Evolutionary conservation across 53 echinoderm and acorn worm genomes (phyloP).

Genomic region (Paracentrotus lividus): DNA sequence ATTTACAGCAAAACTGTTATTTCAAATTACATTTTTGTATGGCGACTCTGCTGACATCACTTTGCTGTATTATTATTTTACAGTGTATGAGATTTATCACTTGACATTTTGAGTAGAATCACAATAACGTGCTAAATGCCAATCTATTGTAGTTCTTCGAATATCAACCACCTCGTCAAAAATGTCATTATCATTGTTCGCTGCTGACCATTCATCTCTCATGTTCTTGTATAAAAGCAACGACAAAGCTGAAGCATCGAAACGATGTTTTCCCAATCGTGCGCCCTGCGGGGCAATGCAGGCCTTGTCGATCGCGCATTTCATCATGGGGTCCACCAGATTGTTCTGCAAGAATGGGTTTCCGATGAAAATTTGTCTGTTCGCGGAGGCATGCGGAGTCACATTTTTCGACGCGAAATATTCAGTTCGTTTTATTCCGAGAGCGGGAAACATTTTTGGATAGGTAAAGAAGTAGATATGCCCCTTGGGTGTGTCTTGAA

Average conservation of each 20-base stretch:
- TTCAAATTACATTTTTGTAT: too few species aligned
- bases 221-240: slow-evolving; percentile 78
- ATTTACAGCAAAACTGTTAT: too few species aligned
- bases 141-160: slow-evolving; percentile 20
- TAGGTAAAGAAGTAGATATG: slow-evolving; percentile 79
- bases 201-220: slow-evolving; percentile 75
- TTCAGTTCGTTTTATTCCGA: slow-evolving; percentile 73
- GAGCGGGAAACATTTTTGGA: slow-evolving; percentile 70
- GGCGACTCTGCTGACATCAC: too few species aligned
- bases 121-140: slow-evolving; percentile 29
- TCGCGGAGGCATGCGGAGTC: slow-evolving; percentile 72
- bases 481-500: slow-evolving; percentile 15
- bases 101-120: not conserved
- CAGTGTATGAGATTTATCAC: not conserved
- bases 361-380: slow-evolving; percentile 78
- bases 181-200: slow-evolving; percentile 65
- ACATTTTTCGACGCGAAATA: slow-evolving; percentile 55
- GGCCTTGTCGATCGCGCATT: slow-evolving; percentile 69
- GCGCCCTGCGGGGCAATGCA: slow-evolving; percentile 75
- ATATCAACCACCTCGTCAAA: slow-evolving; percentile 62
- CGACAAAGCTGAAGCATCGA: slow-evolving; percentile 80
- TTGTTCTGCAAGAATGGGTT: slow-evolving; percentile 71
- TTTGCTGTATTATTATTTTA: too few species aligned
- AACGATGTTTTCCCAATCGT: slow-evolving; percentile 65
- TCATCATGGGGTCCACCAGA: slow-evolving; percentile 65